These are phyloP conservation scores for Lepus americanus DNA, from an alignment of 2,113 vertebrate genomes.

Conservation along the genomic window DNA sequence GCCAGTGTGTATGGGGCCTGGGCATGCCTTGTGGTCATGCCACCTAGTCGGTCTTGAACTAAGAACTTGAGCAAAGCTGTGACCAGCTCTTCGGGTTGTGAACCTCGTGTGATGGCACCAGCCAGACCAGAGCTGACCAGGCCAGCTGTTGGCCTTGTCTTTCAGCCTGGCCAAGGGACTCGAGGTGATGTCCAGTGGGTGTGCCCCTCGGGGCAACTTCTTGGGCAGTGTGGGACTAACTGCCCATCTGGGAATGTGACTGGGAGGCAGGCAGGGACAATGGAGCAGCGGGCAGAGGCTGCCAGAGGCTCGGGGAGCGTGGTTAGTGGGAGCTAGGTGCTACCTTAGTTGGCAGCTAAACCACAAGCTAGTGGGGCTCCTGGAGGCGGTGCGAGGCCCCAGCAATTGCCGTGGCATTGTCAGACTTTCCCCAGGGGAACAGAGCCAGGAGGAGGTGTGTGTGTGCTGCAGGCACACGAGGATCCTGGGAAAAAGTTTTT, in stretches of 20 bases:
- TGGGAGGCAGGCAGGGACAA: neutral
- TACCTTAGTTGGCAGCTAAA: neutral
- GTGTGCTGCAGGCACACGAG: too few species aligned
- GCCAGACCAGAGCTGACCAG: neutral
- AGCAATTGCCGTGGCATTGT: neutral
- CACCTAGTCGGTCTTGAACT: too few species aligned
- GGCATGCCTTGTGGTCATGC: neutral
- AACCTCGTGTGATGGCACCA: neutral
- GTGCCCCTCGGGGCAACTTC: neutral
- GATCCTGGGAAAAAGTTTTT: too few species aligned
- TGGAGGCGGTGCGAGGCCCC: neutral
- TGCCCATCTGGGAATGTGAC: neutral
- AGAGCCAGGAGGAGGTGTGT: neutral
- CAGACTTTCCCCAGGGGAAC: neutral
- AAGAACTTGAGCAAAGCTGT: neutral
- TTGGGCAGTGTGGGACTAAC: too few species aligned
- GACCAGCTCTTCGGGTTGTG: neutral
- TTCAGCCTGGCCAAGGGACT: neutral
- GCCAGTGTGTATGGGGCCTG: neutral
- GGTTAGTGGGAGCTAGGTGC: neutral
- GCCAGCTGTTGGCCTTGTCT: too few species aligned
- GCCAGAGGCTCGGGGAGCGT: neutral
- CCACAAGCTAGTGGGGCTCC: neutral
- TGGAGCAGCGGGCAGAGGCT: neutral
- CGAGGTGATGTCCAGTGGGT: neutral